phyloP scores from a whole-genome alignment of 2,113 vertebrate species.

The Entomyzon cyanotis region DNA sequence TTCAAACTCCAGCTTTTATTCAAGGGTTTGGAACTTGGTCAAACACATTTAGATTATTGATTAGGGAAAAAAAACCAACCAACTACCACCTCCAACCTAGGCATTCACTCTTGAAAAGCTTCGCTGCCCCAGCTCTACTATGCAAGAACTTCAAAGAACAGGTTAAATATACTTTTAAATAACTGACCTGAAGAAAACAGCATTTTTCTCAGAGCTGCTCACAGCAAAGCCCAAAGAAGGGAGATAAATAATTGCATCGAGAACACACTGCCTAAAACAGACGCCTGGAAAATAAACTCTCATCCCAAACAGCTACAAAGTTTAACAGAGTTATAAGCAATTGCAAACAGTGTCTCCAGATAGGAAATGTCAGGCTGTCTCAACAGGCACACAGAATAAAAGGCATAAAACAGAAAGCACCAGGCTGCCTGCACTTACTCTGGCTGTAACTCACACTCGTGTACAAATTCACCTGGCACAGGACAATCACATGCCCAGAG shows the following conservation, averaged over 20 bases:
- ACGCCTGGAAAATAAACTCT: neutral
- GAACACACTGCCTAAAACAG: neutral
- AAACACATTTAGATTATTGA: neutral
- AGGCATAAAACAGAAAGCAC: neutral
- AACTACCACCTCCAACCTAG: neutral
- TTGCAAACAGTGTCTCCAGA: neutral
- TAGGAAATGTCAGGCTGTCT: neutral
- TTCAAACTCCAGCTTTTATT: neutral
- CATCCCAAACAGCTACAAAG: neutral
- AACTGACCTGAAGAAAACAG: neutral
- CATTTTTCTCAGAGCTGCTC: neutral
- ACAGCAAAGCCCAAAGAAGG: neutral
- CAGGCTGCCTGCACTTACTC: neutral
- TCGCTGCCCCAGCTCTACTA: neutral
- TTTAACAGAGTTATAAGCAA: neutral
- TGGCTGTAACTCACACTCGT: neutral
- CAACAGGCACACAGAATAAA: neutral
- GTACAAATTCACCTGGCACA: accelerated
- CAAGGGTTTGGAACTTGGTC: neutral
- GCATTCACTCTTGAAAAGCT: neutral
- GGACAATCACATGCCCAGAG: neutral
- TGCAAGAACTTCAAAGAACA: neutral
- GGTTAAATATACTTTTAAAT: neutral
- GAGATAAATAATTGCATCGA: neutral
- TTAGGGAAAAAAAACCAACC: accelerated